Evolutionary conservation across 2,113 vertebrate genomes (phyloP).

Genomic region (Bos taurus): DNA sequence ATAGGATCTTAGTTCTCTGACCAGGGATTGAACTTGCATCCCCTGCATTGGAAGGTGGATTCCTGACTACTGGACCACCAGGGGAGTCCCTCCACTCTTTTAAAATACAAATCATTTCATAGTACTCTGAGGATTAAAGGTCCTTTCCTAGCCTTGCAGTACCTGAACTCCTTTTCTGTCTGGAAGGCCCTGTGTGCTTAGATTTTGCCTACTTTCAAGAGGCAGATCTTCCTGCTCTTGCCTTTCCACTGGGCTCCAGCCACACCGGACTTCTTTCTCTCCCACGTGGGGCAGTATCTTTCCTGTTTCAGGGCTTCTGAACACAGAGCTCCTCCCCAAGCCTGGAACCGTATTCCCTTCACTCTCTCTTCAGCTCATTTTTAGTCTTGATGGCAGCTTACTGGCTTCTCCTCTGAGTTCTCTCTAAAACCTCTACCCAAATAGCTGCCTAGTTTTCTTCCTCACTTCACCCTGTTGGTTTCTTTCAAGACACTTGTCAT

Average conservation of each 20-base stretch:
- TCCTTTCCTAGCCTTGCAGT: background rate
- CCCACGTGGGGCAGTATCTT: background rate
- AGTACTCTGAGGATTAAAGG: background rate
- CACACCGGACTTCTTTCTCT: background rate
- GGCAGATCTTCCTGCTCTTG: too few relatives aligned
- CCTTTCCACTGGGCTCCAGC: background rate
- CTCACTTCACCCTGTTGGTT: background rate
- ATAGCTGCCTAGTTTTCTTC: background rate
- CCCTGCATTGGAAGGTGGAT: background rate
- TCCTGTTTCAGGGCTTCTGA: background rate
- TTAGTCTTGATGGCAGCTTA: background rate
- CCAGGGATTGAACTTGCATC: background rate
- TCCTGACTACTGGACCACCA: background rate
- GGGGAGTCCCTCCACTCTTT: background rate
- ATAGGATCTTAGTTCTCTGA: background rate
- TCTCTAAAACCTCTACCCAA: background rate
- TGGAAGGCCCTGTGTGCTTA: background rate
- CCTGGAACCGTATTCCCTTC: background rate
- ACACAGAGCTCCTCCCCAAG: background rate
- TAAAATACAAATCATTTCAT: background rate
- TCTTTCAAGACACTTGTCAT: background rate
- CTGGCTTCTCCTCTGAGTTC: background rate
- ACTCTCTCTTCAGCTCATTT: background rate
- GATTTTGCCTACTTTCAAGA: background rate
- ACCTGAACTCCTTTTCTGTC: background rate